Percentiles rank a stretch among this genome's conserved stretches.
Conservation (phyloP, 2,888 invertebrate genomes). For the Tenthredo mesomela region DNA sequence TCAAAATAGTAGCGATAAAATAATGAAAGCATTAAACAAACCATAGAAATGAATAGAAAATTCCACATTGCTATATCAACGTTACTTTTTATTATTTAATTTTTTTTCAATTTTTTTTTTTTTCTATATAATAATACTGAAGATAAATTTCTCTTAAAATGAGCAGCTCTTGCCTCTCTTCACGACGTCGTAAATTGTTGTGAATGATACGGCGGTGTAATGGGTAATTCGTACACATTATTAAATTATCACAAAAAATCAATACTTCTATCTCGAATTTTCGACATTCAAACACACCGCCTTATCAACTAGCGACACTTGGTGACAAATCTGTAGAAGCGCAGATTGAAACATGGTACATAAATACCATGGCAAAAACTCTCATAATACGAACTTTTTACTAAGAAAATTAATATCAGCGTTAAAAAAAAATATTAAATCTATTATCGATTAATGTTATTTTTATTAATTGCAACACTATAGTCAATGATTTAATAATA, state of each 20-base stretch:
- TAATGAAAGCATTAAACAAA: slow-evolving; percentile 67
- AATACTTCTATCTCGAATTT: slow-evolving; percentile 31
- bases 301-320: slow-evolving; percentile 5
- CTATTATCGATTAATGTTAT: not conserved
- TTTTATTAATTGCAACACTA: not conserved
- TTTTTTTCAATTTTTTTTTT: not conserved
- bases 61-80: slow-evolving; percentile 67
- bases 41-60: slow-evolving; percentile 66
- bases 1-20: slow-evolving; percentile 68
- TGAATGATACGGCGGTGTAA: slow-evolving; percentile 13
- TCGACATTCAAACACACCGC: slow-evolving; percentile 30
- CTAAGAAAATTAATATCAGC: not conserved
- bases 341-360: not conserved
- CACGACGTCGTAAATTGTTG: not conserved
- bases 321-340: not conserved
- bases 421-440: not conserved
- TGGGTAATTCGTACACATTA: not conserved
- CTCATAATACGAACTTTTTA: not conserved
- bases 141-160: not conserved
- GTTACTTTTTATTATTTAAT: not conserved
- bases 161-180: not conserved
- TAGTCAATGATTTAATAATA: not conserved
- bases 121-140: not conserved
- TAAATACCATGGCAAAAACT: not conserved
- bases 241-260: slow-evolving; percentile 40